Evolutionary conservation across 2,797 vertebrate species (phyloP).

Genomic region (Enteromius thamalakanensis): DNA sequence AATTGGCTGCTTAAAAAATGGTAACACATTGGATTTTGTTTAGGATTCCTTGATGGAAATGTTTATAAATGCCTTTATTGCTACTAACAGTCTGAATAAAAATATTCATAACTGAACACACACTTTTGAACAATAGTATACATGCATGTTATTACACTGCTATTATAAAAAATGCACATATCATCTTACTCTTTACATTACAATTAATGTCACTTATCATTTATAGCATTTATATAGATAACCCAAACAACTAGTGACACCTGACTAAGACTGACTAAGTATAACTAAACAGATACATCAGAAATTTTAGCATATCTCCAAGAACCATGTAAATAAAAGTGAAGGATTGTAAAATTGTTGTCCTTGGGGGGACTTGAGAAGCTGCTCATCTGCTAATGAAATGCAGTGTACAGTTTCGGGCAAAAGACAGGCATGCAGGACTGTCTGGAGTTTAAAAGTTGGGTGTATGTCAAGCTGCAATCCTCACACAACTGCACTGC

Average conservation of each 20-base stretch:
- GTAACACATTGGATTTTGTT: neutral
- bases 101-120: neutral
- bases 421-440: conserved; percentile 3
- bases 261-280: neutral
- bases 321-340: neutral
- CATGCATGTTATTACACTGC: neutral
- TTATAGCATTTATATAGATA: neutral
- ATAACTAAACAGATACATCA: neutral
- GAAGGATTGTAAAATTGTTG: neutral
- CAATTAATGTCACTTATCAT: neutral
- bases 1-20: neutral
- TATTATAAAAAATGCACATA: neutral
- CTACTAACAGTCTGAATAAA: neutral
- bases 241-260: neutral
- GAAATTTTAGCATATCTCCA: neutral
- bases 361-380: neutral
- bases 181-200: neutral
- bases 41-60: neutral
- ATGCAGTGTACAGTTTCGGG: neutral
- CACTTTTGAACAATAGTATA: neutral
- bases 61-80: neutral
- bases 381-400: neutral
- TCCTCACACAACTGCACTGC: neutral
- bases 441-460: neutral
- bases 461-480: neutral